Conservation (phyloP, 2,797 vertebrate genomes). For the Potorous gilbertii region DNA sequence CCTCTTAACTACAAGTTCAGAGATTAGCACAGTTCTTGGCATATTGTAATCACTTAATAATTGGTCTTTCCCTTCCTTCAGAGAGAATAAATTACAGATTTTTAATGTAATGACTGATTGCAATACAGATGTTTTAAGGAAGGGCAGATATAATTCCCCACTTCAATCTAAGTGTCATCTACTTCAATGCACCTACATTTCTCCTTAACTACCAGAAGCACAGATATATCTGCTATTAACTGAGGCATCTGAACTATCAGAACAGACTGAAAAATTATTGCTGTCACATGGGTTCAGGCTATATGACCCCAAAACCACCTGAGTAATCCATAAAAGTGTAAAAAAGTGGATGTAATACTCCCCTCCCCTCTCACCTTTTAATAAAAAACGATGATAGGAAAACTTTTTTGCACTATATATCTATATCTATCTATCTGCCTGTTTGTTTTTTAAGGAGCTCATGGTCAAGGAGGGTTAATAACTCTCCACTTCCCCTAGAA, state of each 20-base stretch:
- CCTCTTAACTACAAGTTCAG: neutral
- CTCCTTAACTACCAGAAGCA: neutral
- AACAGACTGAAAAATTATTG: neutral
- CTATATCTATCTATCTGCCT: neutral
- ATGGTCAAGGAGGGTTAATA: constrained; percentile 31
- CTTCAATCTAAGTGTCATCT: neutral
- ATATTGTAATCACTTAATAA: neutral
- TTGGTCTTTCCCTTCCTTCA: neutral
- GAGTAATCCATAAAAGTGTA: neutral
- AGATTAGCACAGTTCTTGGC: neutral
- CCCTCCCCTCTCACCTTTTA: constrained; percentile 22
- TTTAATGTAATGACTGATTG: neutral
- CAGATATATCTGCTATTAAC: neutral
- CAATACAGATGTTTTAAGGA: neutral
- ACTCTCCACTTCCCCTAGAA: constrained; percentile 8
- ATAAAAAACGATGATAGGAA: constrained; percentile 5
- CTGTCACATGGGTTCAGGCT: neutral
- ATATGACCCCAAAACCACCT: neutral
- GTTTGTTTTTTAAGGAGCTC: neutral
- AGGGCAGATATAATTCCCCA: neutral
- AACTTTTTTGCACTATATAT: neutral
- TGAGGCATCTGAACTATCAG: neutral
- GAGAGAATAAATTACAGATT: neutral
- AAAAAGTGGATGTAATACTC: neutral
- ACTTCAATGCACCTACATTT: neutral